Base-by-base conservation (phyloP, 2,113 vertebrate genomes). In the Syngnathus floridae region DNA sequence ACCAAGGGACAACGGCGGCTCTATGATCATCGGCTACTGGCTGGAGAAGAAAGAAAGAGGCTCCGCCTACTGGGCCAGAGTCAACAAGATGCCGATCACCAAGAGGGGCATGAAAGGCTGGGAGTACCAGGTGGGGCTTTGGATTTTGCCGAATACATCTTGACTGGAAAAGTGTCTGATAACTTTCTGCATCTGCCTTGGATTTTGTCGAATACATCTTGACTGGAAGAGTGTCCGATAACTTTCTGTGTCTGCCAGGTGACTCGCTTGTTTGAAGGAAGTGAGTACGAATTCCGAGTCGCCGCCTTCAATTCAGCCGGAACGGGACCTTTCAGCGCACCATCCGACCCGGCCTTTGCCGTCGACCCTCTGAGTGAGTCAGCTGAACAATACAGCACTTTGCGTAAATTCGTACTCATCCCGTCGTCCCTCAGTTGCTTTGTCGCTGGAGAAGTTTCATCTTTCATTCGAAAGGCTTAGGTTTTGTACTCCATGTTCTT, bases 211-310 rank as follows among this genome's bases (percentile, higher is more conserved):
- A 16, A 31, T 3, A 35, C 26, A 16, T 16, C 1, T 31, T 7
- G 13, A 14, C 11, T 14, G 22, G 43, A 45, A 31, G 22, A 22
- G 9, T 43, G 19, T 38, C n/a, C 26, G 22, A 6, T 0, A 7
- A 4, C 38, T 1, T 31, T 49, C n/a, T 74, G 13, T 61, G 13
- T 60, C 7, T 19, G 81, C 67, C 92, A 91, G 70, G 94, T 92
- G 22, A 93, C 91, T 26, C 95, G 93, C 73, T 87, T 99, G 82
- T 87, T 93, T 60, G 95, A 98, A 87, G 96, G 93, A 21, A 87
- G 91, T 6, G 93, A 96, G 82, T 99, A 98, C 21, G 95, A 98
- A 67, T 99, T 98, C 81, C 91, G 95, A 84, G 95, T 93, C 13
- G 95, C 96, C 89, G 97, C 97, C 76, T 84, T 85, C 83, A 99